Base-by-base conservation (phyloP, 2,113 vertebrate species). In the Procavia capensis region DNA sequence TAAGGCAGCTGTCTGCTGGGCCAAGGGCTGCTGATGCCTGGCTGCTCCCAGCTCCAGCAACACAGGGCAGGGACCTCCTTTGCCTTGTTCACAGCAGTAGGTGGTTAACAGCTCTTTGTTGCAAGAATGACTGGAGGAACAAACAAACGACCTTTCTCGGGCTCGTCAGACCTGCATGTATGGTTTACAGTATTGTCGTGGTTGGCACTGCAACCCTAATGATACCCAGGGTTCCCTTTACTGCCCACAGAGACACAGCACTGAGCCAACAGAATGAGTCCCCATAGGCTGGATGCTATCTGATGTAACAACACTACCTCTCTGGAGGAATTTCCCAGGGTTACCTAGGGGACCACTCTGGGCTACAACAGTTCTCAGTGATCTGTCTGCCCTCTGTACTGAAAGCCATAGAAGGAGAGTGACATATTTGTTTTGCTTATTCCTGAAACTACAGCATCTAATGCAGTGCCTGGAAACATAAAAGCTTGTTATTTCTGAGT, bases 391-490 rank as follows among this genome's bases (percentile, higher is more conserved):
- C 39, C 17, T 93, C 47, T 45, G 80, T 39, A 39, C 2, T 45
- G 25, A 80, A 63, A 91, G 47, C 57, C 87, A 10, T 31, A 22
- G 19, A 80, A 68, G 14, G 34, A 45, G 68, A 91, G 43, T 92
- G 63, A 57, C 5, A 29, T 5, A 75, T n/a, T 79, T 81, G 6
- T 36, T 88, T 74, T 61, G 39, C 68, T 91, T 19, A 47, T 25
- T 94, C 9, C 27, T 91, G 74, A 89, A 66, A 82, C 29, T 27
- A 88, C 13, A 75, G 64, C 25, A 39, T 88, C n/a, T 57, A 91
- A 85, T 25, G 57, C 22, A 70, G 25, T 64, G 5, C 29, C 41
- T 74, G 74, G 70, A 54, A 54, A 91, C 19, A 36, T 34, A 45
- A 29, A 1, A 47, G 24, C 36, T 36, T 14, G 8, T 39, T 20